These are phyloP conservation scores for Neodiprion virginianus DNA, from an alignment of 1,140 invertebrate genomes.

Conservation along the genomic window DNA sequence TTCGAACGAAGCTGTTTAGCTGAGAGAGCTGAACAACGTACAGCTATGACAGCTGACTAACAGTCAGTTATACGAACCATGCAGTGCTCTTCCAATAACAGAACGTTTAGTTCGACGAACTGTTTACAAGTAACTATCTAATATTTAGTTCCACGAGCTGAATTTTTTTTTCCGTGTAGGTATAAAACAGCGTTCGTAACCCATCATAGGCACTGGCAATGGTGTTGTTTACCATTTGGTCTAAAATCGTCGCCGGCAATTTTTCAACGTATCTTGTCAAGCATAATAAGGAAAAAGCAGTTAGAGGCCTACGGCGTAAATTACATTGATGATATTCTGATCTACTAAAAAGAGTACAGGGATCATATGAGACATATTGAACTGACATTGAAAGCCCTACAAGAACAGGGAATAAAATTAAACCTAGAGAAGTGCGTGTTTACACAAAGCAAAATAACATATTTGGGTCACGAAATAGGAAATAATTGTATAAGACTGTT, in stretches of 20 bases:
- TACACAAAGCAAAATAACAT: background rate
- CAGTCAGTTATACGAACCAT: no score
- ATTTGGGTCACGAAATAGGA: conserved; percentile 5
- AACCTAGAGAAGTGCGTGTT: background rate
- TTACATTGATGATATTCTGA: conserved; percentile 28
- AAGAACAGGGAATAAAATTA: background rate
- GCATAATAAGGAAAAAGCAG: conserved; percentile 13
- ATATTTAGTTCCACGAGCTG: no score
- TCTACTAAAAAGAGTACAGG: background rate
- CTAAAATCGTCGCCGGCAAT: conserved; percentile 8
- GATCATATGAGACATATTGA: background rate
- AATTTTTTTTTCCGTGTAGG: no score
- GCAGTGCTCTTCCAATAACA: no score
- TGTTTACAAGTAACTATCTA: no score
- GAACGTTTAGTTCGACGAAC: no score
- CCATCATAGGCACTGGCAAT: conserved; percentile 8
- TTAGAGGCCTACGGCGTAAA: background rate
- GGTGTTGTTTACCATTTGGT: background rate
- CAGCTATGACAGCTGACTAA: no score
- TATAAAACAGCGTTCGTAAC: background rate
- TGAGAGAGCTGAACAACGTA: no score
- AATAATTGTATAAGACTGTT: conserved; percentile 18
- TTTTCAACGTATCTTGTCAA: background rate
- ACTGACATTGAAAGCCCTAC: background rate
- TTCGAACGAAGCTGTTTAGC: no score